Evolutionary conservation across 2,888 invertebrate genomes (phyloP).

Genomic region (Ichneumoninae sp.): DNA sequence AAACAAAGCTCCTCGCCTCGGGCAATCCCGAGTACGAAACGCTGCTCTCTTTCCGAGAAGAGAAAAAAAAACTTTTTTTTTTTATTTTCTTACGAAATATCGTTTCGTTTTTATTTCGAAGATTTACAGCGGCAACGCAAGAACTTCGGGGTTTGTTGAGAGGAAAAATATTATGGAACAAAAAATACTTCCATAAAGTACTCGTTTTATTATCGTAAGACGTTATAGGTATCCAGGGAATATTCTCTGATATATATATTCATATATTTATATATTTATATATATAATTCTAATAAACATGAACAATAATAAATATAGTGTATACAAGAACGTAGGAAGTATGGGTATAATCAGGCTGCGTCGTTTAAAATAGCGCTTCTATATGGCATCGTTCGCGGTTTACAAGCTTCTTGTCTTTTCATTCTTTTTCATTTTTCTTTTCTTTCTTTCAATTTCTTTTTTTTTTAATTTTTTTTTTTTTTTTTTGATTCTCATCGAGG

Average conservation of each 20-base stretch:
- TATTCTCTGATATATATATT: constrained; percentile 81
- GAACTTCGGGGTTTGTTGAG: background rate
- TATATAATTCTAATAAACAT: constrained; percentile 84
- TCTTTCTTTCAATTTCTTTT: constrained; percentile 23
- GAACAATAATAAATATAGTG: constrained; percentile 84
- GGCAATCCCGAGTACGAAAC: constrained; percentile 28
- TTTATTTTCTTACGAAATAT: background rate
- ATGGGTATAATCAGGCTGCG: constrained; percentile 82
- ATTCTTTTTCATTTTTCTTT: constrained; percentile 12
- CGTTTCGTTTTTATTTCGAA: background rate
- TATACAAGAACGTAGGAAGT: constrained; percentile 83
- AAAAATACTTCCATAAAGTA: constrained; percentile 74
- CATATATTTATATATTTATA: constrained; percentile 75
- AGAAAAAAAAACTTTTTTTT: background rate
- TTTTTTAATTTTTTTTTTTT: constrained; percentile 45
- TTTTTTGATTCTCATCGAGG: constrained; percentile 65
- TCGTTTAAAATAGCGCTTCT: constrained; percentile 82
- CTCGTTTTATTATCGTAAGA: constrained; percentile 80
- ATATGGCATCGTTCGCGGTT: constrained; percentile 77
- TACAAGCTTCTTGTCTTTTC: constrained; percentile 43
- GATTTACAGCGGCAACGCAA: background rate
- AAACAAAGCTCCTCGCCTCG: constrained; percentile 65
- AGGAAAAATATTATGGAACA: constrained; percentile 49
- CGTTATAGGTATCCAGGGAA: constrained; percentile 82
- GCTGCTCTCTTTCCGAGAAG: background rate